Conservation (phyloP, 92 coral and sea anemone species). For the Galaxea fascicularis region DNA sequence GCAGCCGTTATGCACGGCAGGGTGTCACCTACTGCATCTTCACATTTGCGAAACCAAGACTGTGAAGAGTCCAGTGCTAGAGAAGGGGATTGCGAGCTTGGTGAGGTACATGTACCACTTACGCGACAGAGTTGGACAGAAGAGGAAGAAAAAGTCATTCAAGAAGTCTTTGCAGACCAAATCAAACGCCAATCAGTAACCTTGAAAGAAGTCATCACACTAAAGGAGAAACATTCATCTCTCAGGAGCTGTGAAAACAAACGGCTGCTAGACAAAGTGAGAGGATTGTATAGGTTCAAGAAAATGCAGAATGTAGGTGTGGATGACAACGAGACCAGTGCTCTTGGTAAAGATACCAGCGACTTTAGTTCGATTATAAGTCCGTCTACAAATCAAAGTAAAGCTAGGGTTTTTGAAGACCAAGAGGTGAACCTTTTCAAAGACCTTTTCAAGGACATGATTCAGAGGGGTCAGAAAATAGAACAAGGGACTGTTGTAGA, state of each 20-base stretch:
- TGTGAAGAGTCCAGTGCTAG: neutral
- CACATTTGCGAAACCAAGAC: neutral
- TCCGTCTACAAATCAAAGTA: slow-evolving; percentile 10
- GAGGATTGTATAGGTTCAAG: neutral
- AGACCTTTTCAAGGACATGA: slow-evolving; percentile 22
- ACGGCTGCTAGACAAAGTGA: slow-evolving; percentile 3
- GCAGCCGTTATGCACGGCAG: slow-evolving; percentile 28
- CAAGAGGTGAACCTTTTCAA: neutral
- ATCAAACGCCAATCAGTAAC: slow-evolving; percentile 21
- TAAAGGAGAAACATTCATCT: neutral
- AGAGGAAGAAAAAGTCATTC: neutral
- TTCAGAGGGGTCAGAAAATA: slow-evolving; percentile 5
- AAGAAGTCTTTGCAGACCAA: neutral
- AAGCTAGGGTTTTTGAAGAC: slow-evolving; percentile 9
- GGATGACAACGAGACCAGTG: neutral
- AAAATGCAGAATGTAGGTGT: neutral
- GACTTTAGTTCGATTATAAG: slow-evolving; percentile 1
- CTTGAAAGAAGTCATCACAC: neutral
- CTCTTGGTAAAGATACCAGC: neutral
- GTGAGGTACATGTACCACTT: neutral
- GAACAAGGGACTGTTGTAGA: neutral
- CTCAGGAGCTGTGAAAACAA: neutral
- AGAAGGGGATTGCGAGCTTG: neutral
- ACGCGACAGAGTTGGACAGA: neutral
- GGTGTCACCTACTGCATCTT: neutral